phyloP scores from a whole-genome alignment of 2,113 vertebrate genomes.

The Budorcas taxicolor region DNA sequence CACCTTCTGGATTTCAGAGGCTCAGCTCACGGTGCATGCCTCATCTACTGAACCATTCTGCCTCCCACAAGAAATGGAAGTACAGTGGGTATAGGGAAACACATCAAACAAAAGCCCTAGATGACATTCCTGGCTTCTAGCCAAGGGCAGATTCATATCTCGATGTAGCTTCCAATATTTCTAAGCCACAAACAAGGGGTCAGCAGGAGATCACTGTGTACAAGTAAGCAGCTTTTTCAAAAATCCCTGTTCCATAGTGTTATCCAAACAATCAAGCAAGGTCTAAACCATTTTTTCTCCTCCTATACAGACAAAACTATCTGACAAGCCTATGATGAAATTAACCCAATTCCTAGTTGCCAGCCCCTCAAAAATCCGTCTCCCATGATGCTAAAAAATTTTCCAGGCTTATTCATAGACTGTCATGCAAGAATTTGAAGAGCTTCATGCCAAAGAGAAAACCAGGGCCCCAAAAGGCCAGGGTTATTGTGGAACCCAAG shows the following conservation, averaged over 20 bases:
- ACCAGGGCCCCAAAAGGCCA: neutral
- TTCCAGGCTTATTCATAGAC: neutral
- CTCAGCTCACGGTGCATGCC: too few relatives aligned
- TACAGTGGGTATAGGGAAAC: neutral
- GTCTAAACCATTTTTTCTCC: neutral
- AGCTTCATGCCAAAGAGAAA: neutral
- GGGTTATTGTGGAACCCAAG: neutral
- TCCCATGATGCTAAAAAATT: neutral
- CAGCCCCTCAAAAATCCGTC: neutral
- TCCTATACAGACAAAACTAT: neutral
- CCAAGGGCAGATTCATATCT: slow-evolving; percentile 4
- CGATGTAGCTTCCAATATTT: neutral
- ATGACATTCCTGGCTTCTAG: neutral
- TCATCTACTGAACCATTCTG: neutral
- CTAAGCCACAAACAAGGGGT: slow-evolving; percentile 2
- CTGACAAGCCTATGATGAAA: slow-evolving; percentile 3
- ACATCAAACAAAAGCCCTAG: neutral
- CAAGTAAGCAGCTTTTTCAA: slow-evolving; percentile 11
- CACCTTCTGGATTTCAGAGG: neutral
- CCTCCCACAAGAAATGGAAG: neutral
- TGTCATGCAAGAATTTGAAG: neutral
- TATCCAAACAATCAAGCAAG: neutral
- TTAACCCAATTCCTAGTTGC: neutral
- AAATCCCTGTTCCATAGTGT: neutral
- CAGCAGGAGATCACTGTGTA: neutral